Evolutionary conservation across 2,888 invertebrate genomes (phyloP).

Genomic region (Gymnosoma rotundatum): DNA sequence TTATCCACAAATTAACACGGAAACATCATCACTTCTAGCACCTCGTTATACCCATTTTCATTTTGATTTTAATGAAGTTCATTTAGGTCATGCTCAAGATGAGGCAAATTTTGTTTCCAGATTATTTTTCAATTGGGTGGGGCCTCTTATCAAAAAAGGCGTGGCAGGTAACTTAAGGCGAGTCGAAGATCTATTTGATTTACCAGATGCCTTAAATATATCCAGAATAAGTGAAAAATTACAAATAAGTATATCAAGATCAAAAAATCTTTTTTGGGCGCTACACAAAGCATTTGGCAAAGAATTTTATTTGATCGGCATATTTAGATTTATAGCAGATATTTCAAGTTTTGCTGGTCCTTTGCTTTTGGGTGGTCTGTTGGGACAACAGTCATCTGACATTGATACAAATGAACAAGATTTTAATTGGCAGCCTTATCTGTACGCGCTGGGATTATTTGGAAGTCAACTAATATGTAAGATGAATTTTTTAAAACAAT

Average conservation of each 20-base stretch:
- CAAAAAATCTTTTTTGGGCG: conserved; percentile 85
- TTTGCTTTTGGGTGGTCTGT: conserved; percentile 90
- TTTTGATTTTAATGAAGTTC: conserved; percentile 86
- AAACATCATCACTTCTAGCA: conserved; percentile 83
- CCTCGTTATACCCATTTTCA: conserved; percentile 86
- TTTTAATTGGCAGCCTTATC: conserved; percentile 85
- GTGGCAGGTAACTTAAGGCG: conserved; percentile 87
- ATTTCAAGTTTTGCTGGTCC: conserved; percentile 94
- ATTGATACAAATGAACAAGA: conserved; percentile 86
- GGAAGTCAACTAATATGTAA: conserved; percentile 87
- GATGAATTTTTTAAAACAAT: conserved; percentile 57
- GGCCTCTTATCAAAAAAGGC: conserved; percentile 92
- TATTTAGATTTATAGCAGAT: conserved; percentile 92
- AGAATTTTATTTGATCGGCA: conserved; percentile 92
- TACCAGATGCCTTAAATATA: conserved; percentile 84
- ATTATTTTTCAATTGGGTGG: conserved; percentile 94
- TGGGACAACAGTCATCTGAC: conserved; percentile 81
- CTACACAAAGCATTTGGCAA: conserved; percentile 90
- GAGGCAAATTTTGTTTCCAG: conserved; percentile 87
- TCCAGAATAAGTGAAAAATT: conserved; percentile 78
- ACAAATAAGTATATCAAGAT: conserved; percentile 80
- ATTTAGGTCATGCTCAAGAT: conserved; percentile 93
- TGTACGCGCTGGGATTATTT: conserved; percentile 87
- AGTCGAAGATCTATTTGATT: conserved; percentile 91
- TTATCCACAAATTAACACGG: conserved; percentile 52